Percentiles rank a stretch among this genome's conserved stretches.
These are phyloP conservation scores for Melitaea athalia DNA, from an alignment of 2,888 invertebrate species.

Conservation along the genomic window DNA sequence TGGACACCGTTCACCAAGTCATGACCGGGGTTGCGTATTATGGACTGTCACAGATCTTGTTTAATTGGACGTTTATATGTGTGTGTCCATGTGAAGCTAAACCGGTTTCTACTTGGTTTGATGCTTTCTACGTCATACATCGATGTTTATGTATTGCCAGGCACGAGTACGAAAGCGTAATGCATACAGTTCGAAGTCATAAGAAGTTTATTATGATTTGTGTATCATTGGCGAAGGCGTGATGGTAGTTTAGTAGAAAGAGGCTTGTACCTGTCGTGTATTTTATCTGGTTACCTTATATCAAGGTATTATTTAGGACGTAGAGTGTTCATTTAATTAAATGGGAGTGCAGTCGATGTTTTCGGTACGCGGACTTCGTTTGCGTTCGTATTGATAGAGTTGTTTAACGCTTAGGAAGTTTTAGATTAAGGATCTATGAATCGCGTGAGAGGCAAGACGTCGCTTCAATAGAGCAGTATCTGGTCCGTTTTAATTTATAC, in stretches of 20 bases:
- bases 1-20: slow-evolving; percentile 49
- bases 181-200: slow-evolving; percentile 62
- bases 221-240: slow-evolving; percentile 68
- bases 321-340: slow-evolving; percentile 40
- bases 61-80: slow-evolving; percentile 75
- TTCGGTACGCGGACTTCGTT: slow-evolving; percentile 25
- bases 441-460: slow-evolving; percentile 40
- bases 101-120: slow-evolving; percentile 73
- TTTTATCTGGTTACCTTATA: slow-evolving; percentile 51
- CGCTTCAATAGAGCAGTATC: slow-evolving; percentile 32
- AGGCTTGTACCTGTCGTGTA: slow-evolving; percentile 60
- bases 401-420: slow-evolving; percentile 35
- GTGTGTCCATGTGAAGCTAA: slow-evolving; percentile 71
- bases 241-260: slow-evolving; percentile 64
- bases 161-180: slow-evolving; percentile 50
- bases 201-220: slow-evolving; percentile 76
- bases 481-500: slow-evolving; percentile 34
- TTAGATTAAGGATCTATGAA: slow-evolving; percentile 41
- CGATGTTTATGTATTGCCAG: slow-evolving; percentile 63
- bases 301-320: slow-evolving; percentile 49
- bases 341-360: slow-evolving; percentile 28
- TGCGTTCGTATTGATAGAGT: slow-evolving; percentile 35
- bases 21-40: slow-evolving; percentile 60
- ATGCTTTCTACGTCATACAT: slow-evolving; percentile 76
- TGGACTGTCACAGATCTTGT: slow-evolving; percentile 68